A percentile compares a stretch with the other conserved stretches of the same genome.
Evolutionary conservation across 2,797 vertebrate species (phyloP).

Genomic region (Orientallactaga sibirica): DNA sequence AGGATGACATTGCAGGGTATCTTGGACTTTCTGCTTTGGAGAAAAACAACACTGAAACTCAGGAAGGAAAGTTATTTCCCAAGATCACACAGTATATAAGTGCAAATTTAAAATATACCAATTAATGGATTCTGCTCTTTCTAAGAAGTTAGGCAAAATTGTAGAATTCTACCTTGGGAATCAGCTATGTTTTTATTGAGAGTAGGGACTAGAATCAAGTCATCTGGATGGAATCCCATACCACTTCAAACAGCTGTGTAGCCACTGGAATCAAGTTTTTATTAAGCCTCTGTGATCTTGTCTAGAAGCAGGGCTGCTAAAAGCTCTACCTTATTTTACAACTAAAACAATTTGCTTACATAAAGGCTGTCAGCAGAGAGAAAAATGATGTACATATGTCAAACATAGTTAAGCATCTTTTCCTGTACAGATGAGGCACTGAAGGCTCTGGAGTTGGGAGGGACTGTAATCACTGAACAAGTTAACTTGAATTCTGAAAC

Average conservation of each 20-base stretch:
- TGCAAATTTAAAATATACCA: neutral
- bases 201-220: neutral
- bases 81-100: neutral
- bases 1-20: too few relatives aligned
- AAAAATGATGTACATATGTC: neutral
- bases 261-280: neutral
- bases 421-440: neutral
- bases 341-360: neutral
- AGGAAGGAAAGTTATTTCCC: neutral
- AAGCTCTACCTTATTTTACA: neutral
- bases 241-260: neutral
- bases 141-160: neutral
- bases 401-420: neutral
- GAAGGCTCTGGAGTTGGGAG: neutral
- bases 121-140: neutral
- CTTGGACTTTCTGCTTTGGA: neutral
- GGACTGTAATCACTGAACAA: neutral
- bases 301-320: neutral
- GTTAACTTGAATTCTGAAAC: neutral
- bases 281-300: neutral
- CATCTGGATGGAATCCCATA: neutral
- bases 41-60: accelerated
- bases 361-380: neutral
- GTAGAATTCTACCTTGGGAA: neutral
- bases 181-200: accelerated